Percentiles rank a stretch among this genome's conserved stretches.
Conservation (phyloP, 2,113 vertebrate genomes). For the Triplophysa tibetana region DNA sequence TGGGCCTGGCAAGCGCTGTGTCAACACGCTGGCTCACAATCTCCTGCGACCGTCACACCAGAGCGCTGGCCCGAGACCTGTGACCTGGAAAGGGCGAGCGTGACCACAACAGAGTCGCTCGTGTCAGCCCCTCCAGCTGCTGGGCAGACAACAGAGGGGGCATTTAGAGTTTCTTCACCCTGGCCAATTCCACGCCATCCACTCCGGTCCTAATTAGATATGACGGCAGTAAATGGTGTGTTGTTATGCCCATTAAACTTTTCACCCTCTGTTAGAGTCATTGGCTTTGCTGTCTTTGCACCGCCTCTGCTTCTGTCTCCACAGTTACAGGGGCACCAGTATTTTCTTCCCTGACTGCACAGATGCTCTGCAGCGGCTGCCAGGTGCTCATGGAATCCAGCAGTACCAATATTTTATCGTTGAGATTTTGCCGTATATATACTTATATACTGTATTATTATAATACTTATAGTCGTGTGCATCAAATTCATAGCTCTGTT, state of each 20-base stretch:
- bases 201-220: constrained; percentile 42
- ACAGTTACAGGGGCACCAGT: constrained; percentile 25
- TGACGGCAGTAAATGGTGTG: constrained; percentile 51
- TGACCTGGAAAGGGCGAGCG: background rate
- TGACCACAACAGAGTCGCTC: constrained; percentile 12
- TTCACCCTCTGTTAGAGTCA: constrained; percentile 54
- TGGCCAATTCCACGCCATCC: constrained; percentile 26
- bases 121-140: constrained; percentile 22
- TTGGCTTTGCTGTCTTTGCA: constrained; percentile 8
- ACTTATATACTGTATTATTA: no score
- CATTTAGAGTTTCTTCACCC: constrained; percentile 35
- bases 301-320: constrained; percentile 43
- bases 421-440: background rate
- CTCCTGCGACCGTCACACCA: constrained; percentile 2
- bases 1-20: constrained; percentile 24
- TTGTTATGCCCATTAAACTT: constrained; percentile 55
- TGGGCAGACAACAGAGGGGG: constrained; percentile 23
- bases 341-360: background rate
- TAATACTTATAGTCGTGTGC: no score
- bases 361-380: constrained; percentile 22
- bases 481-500: no score
- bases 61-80: constrained; percentile 23
- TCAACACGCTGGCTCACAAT: constrained; percentile 22
- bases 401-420: background rate
- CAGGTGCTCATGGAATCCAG: background rate